A percentile compares a stretch with the other conserved stretches of the same genome.
Conservation (phyloP, 2,797 vertebrate species). For the Apodemus agrarius region DNA sequence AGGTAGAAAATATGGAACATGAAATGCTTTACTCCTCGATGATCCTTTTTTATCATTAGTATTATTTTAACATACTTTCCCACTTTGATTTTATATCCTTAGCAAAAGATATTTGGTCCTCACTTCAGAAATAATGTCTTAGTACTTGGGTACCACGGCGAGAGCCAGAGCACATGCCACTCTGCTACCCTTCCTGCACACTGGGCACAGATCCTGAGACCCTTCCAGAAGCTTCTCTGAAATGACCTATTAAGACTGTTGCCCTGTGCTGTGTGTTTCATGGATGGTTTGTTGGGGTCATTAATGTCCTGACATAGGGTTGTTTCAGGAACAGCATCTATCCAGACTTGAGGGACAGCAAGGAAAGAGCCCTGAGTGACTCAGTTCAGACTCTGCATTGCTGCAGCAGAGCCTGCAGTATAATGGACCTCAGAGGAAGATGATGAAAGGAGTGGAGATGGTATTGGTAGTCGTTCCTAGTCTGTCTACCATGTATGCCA, state of each 20-base stretch:
- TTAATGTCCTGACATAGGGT: not conserved
- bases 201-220: not conserved
- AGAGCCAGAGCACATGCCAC: not conserved
- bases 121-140: conserved; percentile 11
- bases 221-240: not conserved
- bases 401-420: not conserved
- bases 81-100: conserved; percentile 20
- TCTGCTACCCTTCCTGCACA: not conserved
- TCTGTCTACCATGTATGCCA: not conserved
- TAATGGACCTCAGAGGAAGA: not conserved
- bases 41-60: not conserved
- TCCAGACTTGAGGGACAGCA: not conserved
- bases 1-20: not conserved
- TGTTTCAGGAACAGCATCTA: not conserved
- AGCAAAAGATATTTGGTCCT: not conserved
- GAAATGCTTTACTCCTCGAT: not conserved
- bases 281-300: not conserved
- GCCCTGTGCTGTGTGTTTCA: not conserved
- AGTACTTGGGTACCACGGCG: not conserved
- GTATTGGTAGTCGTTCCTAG: not conserved
- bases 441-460: not conserved
- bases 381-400: not conserved
- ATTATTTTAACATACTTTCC: not conserved
- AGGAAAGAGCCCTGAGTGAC: not conserved
- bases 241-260: not conserved